phyloP scores from a whole-genome alignment of 1,140 invertebrate species.

The Hesperophylax magnus region DNA sequence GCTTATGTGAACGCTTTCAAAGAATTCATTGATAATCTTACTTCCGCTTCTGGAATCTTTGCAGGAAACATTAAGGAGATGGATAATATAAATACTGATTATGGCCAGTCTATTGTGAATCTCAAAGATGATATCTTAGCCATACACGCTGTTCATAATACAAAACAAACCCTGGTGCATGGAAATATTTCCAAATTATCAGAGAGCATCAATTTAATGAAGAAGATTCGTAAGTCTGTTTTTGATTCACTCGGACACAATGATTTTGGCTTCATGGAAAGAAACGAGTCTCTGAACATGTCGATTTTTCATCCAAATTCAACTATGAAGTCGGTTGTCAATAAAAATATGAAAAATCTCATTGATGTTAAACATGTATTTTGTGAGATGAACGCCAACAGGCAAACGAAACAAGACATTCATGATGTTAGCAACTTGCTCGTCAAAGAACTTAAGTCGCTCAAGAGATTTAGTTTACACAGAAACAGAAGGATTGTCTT shows the following conservation, averaged over 20 bases:
- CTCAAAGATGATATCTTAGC: conserved; percentile 26
- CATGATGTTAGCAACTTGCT: conserved; percentile 6
- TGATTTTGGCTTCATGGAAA: not conserved
- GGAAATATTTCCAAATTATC: conserved; percentile 24
- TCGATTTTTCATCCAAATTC: conserved; percentile 28
- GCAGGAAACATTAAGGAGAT: conserved; percentile 16
- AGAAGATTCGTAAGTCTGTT: conserved; percentile 22
- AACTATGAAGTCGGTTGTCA: conserved; percentile 4
- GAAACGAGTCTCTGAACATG: conserved; percentile 24
- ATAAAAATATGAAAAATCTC: conserved; percentile 17
- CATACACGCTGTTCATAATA: not conserved
- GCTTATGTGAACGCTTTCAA: conserved; percentile 5
- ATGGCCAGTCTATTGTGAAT: conserved; percentile 24
- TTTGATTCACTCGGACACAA: not conserved
- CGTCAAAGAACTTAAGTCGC: conserved; percentile 20
- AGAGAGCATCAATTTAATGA: conserved; percentile 28
- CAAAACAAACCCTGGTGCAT: conserved; percentile 14
- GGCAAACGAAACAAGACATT: conserved; percentile 32
- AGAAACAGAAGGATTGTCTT: conserved; percentile 36
- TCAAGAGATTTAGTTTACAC: conserved; percentile 18
- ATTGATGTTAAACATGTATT: conserved; percentile 24
- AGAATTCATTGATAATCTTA: conserved; percentile 6
- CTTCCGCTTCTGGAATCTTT: conserved; percentile 14
- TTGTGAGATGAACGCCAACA: conserved; percentile 25
- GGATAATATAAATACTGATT: not conserved